phyloP scores from a whole-genome alignment of 2,113 vertebrate genomes.

The Candoia aspera region DNA sequence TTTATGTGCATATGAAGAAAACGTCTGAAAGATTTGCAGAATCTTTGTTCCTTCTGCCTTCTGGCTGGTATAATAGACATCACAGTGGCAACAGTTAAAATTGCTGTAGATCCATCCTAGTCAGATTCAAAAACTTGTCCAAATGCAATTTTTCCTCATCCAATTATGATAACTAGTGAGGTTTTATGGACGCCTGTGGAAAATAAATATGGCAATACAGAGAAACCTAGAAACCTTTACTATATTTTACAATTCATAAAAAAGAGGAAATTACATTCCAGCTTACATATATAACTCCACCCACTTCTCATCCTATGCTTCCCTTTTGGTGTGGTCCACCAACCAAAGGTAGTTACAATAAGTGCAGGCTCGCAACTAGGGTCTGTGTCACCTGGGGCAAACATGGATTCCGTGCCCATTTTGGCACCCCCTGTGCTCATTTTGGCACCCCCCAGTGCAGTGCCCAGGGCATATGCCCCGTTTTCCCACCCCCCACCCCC shows the following conservation, averaged over 20 bases:
- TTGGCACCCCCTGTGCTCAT: too few relatives aligned
- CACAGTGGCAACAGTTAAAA: constrained; percentile 83
- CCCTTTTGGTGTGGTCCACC: neutral
- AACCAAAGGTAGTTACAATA: neutral
- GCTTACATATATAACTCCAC: constrained; percentile 59
- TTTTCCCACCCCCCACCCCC: too few relatives aligned
- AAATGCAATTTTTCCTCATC: constrained; percentile 98
- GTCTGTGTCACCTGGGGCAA: too few relatives aligned
- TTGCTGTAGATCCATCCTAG: constrained; percentile 90
- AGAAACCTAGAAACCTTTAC: constrained; percentile 87
- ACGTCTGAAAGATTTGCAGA: constrained; percentile 81
- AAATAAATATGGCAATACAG: constrained; percentile 88
- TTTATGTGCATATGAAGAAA: constrained; percentile 69
- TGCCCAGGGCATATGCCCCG: too few relatives aligned
- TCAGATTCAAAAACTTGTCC: constrained; percentile 95
- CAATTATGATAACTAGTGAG: constrained; percentile 96
- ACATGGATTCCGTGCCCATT: too few relatives aligned
- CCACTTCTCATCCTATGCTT: neutral
- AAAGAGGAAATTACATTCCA: constrained; percentile 84
- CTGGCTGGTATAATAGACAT: constrained; percentile 82
- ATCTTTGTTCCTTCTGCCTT: constrained; percentile 74
- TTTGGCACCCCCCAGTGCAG: too few relatives aligned
- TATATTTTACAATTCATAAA: constrained; percentile 92
- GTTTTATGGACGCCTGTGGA: constrained; percentile 91
- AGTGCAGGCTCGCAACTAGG: too few relatives aligned